Evolutionary conservation across 2,797 vertebrate genomes (phyloP), one percentile per base, ranked within the genome.

Genomic region (Squalus acanthias): DNA sequence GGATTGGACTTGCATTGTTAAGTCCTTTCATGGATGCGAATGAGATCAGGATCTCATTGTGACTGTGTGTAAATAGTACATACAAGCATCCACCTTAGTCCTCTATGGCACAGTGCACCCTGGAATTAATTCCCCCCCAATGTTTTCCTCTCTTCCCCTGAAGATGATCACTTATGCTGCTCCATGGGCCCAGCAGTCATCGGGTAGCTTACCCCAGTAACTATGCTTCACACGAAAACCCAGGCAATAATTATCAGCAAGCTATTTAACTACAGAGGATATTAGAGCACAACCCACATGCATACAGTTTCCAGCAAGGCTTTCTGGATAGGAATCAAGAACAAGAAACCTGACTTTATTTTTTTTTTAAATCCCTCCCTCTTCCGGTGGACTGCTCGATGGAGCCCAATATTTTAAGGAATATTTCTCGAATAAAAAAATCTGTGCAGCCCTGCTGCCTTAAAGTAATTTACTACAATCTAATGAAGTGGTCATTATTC

Each of bases 401-500:
- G 79, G 39, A 85, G 17, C 39, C 15, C 79, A 50, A n/a, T 46
- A 6, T 82, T 82, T 82, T 17, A 13, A 79, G 29, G 53, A 15
- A 6, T 92, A 67, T 92, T 67, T 65, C n/a, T 67, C 1, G 0
- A 67, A 39, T 82, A n/a, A 12, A 65, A 92, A 65, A 39, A 39
- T 65, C 60, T 39, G 17, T 89, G 9, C 87, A 57, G 50, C 20
- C 50, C n/a, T 33, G 29, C 33, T 46, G n/a, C 91, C n/a, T 67
- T 70, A 46, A 39, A n/a, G 39, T 46, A 5, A 53, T 53, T 74
- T 74, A 15, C 67, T 50, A 50, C n/a, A 26, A 26, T 50, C 29
- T 95, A 53, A 95, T 50, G 10, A 74, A 9, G 96, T 60, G 82
- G 63, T 53, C n/a, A 24, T 96, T 97, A 96, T 97, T 96, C 92